Conservation (phyloP, 2,888 invertebrate genomes). For the Tryphoninae sp. region DNA sequence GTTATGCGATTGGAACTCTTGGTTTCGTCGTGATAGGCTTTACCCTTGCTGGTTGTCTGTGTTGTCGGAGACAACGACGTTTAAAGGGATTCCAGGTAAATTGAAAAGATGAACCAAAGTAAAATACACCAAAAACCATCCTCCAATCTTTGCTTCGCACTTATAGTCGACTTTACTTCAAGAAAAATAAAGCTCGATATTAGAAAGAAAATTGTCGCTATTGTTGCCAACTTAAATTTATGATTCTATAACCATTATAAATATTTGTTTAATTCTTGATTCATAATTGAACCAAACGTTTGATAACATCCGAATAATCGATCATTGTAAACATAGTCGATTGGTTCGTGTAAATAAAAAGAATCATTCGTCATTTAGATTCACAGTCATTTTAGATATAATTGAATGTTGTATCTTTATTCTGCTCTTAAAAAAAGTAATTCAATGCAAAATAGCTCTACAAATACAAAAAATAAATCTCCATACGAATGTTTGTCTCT, state of each 20-base stretch:
- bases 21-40: conserved; percentile 74
- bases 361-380: background rate
- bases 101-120: background rate
- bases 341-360: no score
- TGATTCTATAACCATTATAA: background rate
- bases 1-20: conserved; percentile 73
- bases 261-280: no score
- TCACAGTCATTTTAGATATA: background rate
- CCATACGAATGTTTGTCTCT: conserved; percentile 65
- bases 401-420: conserved; percentile 9
- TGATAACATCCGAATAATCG: background rate
- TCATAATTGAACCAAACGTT: background rate
- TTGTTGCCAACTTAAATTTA: background rate
- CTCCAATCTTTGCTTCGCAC: conserved; percentile 3
- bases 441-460: conserved; percentile 24
- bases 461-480: conserved; percentile 26
- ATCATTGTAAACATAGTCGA: background rate
- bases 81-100: conserved; percentile 79
- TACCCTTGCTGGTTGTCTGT: conserved; percentile 77
- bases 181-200: background rate
- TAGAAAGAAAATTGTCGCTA: no score
- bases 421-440: conserved; percentile 8
- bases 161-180: conserved; percentile 1
- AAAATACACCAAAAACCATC: background rate
- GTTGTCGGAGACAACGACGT: conserved; percentile 76